Percentiles rank a stretch among this genome's conserved stretches.
These are phyloP conservation scores for Drosophila prostipennis DNA, from an alignment of 2,888 invertebrate species.

Conservation along the genomic window DNA sequence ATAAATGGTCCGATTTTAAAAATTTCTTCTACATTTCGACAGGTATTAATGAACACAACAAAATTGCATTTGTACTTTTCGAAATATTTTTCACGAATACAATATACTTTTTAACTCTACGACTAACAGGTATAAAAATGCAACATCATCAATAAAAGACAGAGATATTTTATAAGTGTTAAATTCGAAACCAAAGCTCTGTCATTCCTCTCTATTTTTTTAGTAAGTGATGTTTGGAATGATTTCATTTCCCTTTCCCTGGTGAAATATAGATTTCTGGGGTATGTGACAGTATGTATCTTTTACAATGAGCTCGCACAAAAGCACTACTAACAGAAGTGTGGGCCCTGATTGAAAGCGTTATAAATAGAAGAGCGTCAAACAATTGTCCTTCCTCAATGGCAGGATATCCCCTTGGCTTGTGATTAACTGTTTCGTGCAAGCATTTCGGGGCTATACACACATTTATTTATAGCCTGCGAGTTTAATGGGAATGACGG, in stretches of 20 bases:
- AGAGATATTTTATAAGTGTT: neutral
- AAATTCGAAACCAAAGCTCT: neutral
- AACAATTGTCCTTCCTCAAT: slow-evolving; percentile 5
- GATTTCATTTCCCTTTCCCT: neutral
- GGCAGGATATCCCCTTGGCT: slow-evolving; percentile 13
- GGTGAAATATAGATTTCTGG: neutral
- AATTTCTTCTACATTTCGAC: too few species aligned
- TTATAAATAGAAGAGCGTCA: slow-evolving; percentile 27
- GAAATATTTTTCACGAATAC: too few species aligned
- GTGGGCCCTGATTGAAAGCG: slow-evolving; percentile 20
- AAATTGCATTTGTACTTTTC: too few species aligned
- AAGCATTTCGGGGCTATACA: slow-evolving; percentile 11
- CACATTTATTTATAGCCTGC: slow-evolving; percentile 35
- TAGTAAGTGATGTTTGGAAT: too few species aligned
- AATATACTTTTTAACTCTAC: too few species aligned
- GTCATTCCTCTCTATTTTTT: neutral
- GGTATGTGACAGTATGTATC: neutral
- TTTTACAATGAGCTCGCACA: neutral
- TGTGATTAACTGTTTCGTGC: slow-evolving; percentile 48
- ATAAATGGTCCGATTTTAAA: too few species aligned
- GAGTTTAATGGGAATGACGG: slow-evolving; percentile 21
- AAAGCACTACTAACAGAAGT: neutral
- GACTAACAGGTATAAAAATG: too few species aligned
- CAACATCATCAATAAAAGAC: too few species aligned
- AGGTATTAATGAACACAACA: too few species aligned